Evolutionary conservation across 2,888 invertebrate genomes (phyloP).

Genomic region (Agrotis clavis): DNA sequence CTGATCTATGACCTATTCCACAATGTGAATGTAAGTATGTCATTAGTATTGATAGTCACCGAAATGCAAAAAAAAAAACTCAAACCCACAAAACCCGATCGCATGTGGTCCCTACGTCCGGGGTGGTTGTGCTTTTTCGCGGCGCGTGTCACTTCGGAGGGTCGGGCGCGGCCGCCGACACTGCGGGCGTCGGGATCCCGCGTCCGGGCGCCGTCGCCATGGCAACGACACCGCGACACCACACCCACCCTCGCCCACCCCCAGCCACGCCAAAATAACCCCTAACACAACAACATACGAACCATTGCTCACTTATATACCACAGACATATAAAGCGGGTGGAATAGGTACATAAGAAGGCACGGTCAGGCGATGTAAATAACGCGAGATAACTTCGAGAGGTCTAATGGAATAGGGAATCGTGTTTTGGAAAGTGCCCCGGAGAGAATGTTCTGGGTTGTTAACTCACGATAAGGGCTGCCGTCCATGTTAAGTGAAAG

Average conservation of each 20-base stretch:
- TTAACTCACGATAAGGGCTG: conserved; percentile 78
- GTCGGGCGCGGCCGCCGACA: conserved; percentile 90
- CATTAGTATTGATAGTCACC: too few species aligned
- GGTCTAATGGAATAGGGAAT: conserved; percentile 91
- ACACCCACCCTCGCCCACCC: conserved; percentile 73
- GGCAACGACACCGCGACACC: conserved; percentile 91
- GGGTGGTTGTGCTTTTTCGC: conserved; percentile 91
- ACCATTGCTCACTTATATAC: conserved; percentile 85
- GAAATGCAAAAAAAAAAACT: background rate
- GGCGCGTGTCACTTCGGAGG: conserved; percentile 91
- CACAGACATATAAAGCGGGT: conserved; percentile 82
- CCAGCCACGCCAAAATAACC: conserved; percentile 75
- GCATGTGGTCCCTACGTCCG: conserved; percentile 70
- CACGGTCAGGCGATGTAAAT: conserved; percentile 91
- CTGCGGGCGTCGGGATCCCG: conserved; percentile 92
- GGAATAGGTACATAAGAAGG: conserved; percentile 86
- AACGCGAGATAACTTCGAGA: conserved; percentile 90
- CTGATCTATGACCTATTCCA: too few species aligned
- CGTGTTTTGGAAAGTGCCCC: conserved; percentile 89
- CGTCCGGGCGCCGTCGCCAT: conserved; percentile 92
- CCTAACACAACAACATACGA: conserved; percentile 78
- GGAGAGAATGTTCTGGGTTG: conserved; percentile 87
- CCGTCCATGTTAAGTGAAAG: conserved; percentile 85
- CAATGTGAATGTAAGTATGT: too few species aligned
- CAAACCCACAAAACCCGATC: conserved; percentile 27